These are phyloP conservation scores for Odontesthes bonariensis DNA, from an alignment of 2,113 vertebrate genomes.

Conservation along the genomic window DNA sequence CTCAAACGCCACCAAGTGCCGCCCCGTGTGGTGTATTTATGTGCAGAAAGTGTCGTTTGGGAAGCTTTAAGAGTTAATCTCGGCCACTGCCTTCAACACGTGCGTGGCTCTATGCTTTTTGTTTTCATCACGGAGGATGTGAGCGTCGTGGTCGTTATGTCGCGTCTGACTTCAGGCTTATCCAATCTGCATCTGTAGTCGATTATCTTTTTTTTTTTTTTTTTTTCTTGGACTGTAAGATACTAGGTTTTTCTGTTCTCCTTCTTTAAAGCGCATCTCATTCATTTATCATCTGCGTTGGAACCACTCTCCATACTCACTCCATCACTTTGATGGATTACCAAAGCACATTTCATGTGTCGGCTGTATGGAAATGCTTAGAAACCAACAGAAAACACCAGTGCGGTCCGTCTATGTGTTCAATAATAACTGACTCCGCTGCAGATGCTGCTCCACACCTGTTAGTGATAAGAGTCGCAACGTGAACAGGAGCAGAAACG, in stretches of 20 bases:
- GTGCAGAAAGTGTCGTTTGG: background rate
- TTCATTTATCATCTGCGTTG: background rate
- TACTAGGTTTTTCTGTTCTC: no score
- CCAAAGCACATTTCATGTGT: background rate
- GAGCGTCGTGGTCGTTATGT: no score
- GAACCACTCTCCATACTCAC: background rate
- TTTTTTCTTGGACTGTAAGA: no score
- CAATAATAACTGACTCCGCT: background rate
- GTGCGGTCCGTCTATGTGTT: background rate
- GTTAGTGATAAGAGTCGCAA: background rate
- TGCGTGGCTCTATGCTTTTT: constrained; percentile 7
- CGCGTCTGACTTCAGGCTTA: no score
- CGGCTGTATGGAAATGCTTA: background rate
- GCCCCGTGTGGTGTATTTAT: constrained; percentile 23
- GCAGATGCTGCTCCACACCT: background rate
- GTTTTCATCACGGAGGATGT: background rate
- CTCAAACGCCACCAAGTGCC: constrained; percentile 43
- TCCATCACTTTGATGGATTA: background rate
- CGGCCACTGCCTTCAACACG: constrained; percentile 30
- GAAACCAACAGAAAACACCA: background rate
- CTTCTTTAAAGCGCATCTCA: constrained; percentile 9
- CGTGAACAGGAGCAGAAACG: background rate
- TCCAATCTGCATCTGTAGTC: no score
- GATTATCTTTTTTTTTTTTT: no score
- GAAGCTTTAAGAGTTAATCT: background rate